These are phyloP conservation scores for Megaptera novaeangliae DNA, from an alignment of 2,113 vertebrate species.

Conservation along the genomic window DNA sequence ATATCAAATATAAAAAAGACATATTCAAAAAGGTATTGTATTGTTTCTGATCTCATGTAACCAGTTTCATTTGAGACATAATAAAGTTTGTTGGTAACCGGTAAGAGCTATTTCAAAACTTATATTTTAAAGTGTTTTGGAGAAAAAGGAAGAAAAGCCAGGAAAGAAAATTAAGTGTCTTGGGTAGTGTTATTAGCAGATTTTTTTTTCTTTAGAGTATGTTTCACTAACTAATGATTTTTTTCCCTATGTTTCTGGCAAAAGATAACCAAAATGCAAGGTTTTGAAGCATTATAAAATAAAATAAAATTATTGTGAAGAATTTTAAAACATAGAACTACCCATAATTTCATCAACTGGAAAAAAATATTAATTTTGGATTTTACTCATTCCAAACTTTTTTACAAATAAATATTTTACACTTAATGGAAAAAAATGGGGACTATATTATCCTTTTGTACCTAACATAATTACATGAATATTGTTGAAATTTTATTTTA, in stretches of 20 bases:
- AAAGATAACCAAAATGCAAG: neutral
- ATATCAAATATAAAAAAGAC: neutral
- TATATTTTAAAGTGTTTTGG: neutral
- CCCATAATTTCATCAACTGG: neutral
- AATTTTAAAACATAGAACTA: neutral
- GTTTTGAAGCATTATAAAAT: neutral
- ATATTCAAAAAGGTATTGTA: neutral
- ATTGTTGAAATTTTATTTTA: neutral
- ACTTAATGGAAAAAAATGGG: neutral
- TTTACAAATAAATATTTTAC: neutral
- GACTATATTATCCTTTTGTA: neutral
- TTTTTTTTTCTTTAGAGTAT: neutral
- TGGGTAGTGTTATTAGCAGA: neutral
- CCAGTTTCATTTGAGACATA: neutral
- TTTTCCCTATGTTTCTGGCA: neutral
- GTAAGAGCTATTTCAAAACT: neutral
- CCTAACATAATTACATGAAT: neutral
- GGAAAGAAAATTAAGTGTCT: neutral
- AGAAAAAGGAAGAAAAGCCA: neutral
- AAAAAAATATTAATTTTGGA: neutral
- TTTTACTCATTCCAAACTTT: neutral
- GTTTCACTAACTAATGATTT: neutral
- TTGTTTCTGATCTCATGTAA: neutral
- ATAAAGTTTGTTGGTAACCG: neutral
- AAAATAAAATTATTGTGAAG: neutral